A percentile compares a stretch with the other conserved stretches of the same genome.
Evolutionary conservation across 2,797 vertebrate genomes (phyloP).

Genomic region (Rhinophrynus dorsalis): DNA sequence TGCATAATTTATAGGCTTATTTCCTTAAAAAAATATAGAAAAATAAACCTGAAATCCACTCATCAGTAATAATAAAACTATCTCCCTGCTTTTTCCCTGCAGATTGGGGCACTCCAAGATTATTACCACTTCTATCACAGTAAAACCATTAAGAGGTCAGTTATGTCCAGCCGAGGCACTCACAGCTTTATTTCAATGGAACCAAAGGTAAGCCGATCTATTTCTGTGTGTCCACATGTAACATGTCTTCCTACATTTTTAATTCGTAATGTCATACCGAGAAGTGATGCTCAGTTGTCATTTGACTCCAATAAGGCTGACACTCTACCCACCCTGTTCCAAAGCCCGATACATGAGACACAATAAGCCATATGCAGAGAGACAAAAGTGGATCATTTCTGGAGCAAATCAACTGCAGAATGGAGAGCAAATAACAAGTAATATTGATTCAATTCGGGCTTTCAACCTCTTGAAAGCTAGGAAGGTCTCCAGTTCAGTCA

Average conservation of each 20-base stretch:
- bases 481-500: no score
- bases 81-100: constrained; percentile 46
- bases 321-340: constrained; percentile 50
- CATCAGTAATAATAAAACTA: constrained; percentile 51
- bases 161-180: constrained; percentile 88
- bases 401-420: no score
- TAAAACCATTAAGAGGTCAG: constrained; percentile 96
- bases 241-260: constrained; percentile 79
- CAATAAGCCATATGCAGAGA: no score
- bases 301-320: constrained; percentile 57
- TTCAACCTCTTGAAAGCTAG: no score
- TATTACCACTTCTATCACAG: constrained; percentile 99
- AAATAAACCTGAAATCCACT: constrained; percentile 50
- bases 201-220: constrained; percentile 92
- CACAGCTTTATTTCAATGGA: constrained; percentile 99
- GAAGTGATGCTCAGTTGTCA: constrained; percentile 48
- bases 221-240: constrained; percentile 53
- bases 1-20: constrained; percentile 74
- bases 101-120: constrained; percentile 96
- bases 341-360: constrained; percentile 14
- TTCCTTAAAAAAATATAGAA: constrained; percentile 50
- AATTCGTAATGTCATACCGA: constrained; percentile 70
- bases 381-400: no score
- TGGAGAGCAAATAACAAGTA: no score
- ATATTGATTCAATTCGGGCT: no score